Evolutionary conservation across 1,140 invertebrate species (phyloP), one percentile per base, ranked within the genome.

Genomic region (Drosophila seguyi): DNA sequence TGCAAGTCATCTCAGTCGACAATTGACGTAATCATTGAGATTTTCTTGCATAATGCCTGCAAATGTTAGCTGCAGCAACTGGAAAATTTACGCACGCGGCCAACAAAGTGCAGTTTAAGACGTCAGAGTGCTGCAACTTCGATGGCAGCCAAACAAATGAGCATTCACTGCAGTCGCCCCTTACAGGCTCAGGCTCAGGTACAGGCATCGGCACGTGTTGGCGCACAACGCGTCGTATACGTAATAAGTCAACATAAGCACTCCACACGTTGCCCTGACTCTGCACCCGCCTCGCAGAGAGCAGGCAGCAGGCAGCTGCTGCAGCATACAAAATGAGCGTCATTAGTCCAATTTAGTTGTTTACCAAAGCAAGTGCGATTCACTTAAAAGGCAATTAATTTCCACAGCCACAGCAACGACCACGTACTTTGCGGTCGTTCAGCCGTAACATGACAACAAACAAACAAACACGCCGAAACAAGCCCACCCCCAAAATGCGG

Each of bases 321-420:
- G 65, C 63, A 60, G 90, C 81, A 83, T 90, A 91, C 73, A 74
- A 91, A 91, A 91, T 91, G 85, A 91, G 90, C 90, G 84, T 91
- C 90, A 91, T 91, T 91, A 91, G 90, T 88, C 79, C 90, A 91
- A 91, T 91, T 91, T 91, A 90, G 88, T 91, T 91, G 85, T 90
- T 90, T 90, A 86, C 90, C 78, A 82, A 90, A 79, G 90, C 77
- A 92, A 92, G 83, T 86, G 91, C 88, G 90, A 92, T 92, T 91
- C 90, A 92, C 91, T 92, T 92, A 92, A 92, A 92, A 91, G 91
- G 91, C 91, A 92, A 92, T 92, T 92, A 92, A 92, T 92, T 86
- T 91, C 74, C 71, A 78, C 66, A 90, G 76, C 86, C 91, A 75
- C 83, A 82, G 65, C 75, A 41, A 71, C 69, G 79, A 71, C 81